Base-by-base conservation (phyloP, 2,888 invertebrate species). In the Tachina grossa region DNA sequence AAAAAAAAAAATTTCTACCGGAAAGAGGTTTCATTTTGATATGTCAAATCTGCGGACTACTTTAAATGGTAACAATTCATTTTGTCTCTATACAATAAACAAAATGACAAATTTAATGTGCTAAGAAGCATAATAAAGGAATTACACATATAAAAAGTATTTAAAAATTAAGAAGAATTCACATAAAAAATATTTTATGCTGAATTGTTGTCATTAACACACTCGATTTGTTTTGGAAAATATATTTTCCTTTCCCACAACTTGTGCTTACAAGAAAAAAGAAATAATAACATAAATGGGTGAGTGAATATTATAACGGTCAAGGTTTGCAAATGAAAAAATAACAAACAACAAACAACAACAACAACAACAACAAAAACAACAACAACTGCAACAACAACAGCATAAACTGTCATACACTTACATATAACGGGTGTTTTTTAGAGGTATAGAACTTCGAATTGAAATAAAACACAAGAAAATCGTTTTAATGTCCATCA, bases 201-300 rank as follows among this genome's bases (percentile, higher is more conserved):
- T 66, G 43, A 59, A 59, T 81, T 68, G 45, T 59, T 51, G 14
- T 19, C 13, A 45, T 63, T 43, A 47, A 10, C 39, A 47, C 41
- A 22, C 13, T 45, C 53, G 66, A 2, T 65, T 57, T 51, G 16
- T 49, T 31, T 22, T 66, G 39, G 6, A 65, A 45, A 19, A 22
- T 13, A 49, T 8, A 53, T 53, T 65, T 19, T 65, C 11, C 4
- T 16, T 16, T 55, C 45, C n/a, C 53, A 75, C 41, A 31, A 31
- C 31, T 31, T 31, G 31, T 31, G 31, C 6, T 19, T 74, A 51
- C 49, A 55, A n/a, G 4, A 41, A 61, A n/a, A 41, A 41, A 41
- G n/a, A 3, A 11, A 53, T 19, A 9, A 16, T 1, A 19, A 31
- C 31, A 31, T 31, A 31, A 31, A 22, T 22, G 19, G 1, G 13